Base-by-base conservation (phyloP, 2,797 vertebrate genomes). In the Thalassophryne amazonica region DNA sequence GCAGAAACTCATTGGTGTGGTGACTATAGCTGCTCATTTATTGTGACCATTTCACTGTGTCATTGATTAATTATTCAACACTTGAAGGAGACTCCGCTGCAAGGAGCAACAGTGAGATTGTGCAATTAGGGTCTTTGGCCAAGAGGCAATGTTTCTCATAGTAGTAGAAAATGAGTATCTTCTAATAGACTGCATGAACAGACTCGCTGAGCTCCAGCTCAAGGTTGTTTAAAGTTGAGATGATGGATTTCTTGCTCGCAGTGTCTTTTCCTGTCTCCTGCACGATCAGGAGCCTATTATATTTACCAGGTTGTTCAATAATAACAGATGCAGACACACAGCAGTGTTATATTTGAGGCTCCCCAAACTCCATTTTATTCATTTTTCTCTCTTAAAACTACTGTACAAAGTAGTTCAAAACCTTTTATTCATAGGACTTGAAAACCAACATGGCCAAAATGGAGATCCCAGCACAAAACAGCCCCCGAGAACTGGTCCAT, bases 41-140 rank as follows among this genome's bases (percentile, higher is more conserved):
- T 65, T 76, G 77, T 59, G 60, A 71, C 74, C 69, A 72, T 73
- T 59, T 81, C 76, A 80, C 76, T 78, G 73, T 71, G 67, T 71
- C 67, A 64, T 74, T 80, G 74, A 85, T 80, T 60, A 59, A 73
- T 83, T 78, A 77, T 66, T 65, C 62, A 60, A 45, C 41, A 52
- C 51, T 59, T 66, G 40, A 58, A 72, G 65, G 53, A 60, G 27
- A 55, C 39, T 30, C 12, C 1, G n/a, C 4, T 29, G 39, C 43
- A 25, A n/a, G 34, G 4, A 52, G 27, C 40, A 45, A 38, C 41
- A 35, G 15, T 23, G 30, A 49, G 29, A 39, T 14, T 6, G 7
- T 27, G 29, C 28, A 23, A 29, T 39, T 14, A 22, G 13, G 52
- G 69, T 62, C 58, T 39, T 46, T 42, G 54, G 49, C 62, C 52